A percentile compares a stretch with the other conserved stretches of the same genome.
Evolutionary conservation across 2,888 invertebrate species (phyloP).

Genomic region (Oasisia sp.): DNA sequence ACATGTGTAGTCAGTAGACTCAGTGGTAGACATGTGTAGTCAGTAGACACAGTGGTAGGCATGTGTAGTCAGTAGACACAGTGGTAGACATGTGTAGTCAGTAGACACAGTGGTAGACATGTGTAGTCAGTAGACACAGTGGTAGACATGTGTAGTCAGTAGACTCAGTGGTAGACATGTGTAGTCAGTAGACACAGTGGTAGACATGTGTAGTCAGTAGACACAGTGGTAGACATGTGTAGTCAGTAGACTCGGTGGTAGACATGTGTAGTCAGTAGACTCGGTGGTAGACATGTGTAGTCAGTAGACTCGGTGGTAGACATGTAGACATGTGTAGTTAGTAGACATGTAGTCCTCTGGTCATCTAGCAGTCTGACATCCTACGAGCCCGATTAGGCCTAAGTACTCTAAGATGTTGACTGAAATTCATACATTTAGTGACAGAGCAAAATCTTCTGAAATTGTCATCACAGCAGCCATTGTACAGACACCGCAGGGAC

Average conservation of each 20-base stretch:
- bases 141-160: constrained; percentile 58
- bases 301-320: constrained; percentile 40
- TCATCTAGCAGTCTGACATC: too few species aligned
- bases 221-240: not conserved
- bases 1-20: constrained; percentile 58
- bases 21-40: constrained; percentile 57
- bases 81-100: constrained; percentile 58
- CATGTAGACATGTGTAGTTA: too few species aligned
- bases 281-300: constrained; percentile 49
- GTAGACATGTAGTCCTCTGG: too few species aligned
- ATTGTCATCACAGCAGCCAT: too few species aligned
- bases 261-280: constrained; percentile 58
- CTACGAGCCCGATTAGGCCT: too few species aligned
- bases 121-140: constrained; percentile 53
- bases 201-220: constrained; percentile 58
- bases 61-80: constrained; percentile 55
- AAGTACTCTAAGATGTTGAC: too few species aligned
- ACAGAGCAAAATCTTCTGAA: too few species aligned
- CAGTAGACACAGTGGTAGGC: constrained; percentile 20
- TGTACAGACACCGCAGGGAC: too few species aligned
- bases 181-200: constrained; percentile 51
- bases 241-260: constrained; percentile 49
- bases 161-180: not conserved
- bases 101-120: not conserved
- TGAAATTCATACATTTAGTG: too few species aligned